phyloP scores from a whole-genome alignment of 2,113 vertebrate species.

The Cheirogaleus medius region DNA sequence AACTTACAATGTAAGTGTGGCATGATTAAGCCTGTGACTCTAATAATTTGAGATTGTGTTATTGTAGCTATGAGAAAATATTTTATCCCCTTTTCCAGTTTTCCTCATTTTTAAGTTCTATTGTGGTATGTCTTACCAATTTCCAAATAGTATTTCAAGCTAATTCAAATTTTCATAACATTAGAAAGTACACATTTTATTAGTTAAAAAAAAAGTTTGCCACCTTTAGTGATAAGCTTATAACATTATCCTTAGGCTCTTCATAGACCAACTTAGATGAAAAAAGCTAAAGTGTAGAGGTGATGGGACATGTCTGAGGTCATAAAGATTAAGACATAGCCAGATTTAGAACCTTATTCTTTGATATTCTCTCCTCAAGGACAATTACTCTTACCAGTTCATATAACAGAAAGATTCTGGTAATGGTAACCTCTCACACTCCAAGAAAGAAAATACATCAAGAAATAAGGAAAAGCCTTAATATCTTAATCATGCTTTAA shows the following conservation, averaged over 20 bases:
- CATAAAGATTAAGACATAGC: background rate
- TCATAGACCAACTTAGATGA: background rate
- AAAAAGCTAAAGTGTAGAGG: background rate
- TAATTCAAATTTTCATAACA: slow-evolving; percentile 27
- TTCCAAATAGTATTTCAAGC: background rate
- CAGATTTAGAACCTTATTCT: background rate
- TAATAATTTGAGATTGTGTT: slow-evolving; percentile 6
- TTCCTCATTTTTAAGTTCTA: background rate
- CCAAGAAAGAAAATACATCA: background rate
- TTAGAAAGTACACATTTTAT: slow-evolving; percentile 3
- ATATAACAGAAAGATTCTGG: background rate
- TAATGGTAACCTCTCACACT: background rate
- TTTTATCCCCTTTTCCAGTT: background rate
- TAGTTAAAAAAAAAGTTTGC: background rate
- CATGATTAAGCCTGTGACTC: background rate
- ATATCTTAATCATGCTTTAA: background rate
- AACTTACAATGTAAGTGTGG: background rate
- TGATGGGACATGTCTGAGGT: background rate
- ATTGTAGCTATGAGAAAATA: background rate
- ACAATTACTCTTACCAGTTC: background rate
- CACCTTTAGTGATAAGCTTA: background rate
- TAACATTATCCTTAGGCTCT: background rate
- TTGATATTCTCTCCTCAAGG: background rate
- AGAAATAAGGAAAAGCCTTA: background rate
- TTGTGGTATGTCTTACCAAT: background rate